A percentile compares a stretch with the other conserved stretches of the same genome.
These are phyloP conservation scores for Nesogale talazaci DNA, from an alignment of 2,113 vertebrate species.

Conservation along the genomic window DNA sequence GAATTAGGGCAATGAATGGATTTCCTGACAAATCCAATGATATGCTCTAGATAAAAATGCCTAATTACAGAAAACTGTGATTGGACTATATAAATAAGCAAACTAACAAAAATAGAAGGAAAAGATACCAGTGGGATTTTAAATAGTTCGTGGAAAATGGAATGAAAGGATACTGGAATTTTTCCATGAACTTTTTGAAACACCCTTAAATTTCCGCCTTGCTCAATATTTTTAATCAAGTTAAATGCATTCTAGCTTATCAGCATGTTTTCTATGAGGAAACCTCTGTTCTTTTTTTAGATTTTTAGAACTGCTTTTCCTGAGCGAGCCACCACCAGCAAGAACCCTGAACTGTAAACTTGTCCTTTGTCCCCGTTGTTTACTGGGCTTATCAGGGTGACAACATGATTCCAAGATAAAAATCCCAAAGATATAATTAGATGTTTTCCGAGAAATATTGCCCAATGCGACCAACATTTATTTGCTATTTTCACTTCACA, in stretches of 20 bases:
- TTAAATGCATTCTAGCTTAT: conserved; percentile 57
- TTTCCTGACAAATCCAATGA: neutral
- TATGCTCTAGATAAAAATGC: neutral
- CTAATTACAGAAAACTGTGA: conserved; percentile 51
- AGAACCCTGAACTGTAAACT: conserved; percentile 71
- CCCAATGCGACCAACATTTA: conserved; percentile 48
- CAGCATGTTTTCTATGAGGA: conserved; percentile 59
- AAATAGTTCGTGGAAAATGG: too few species aligned
- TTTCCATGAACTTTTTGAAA: neutral
- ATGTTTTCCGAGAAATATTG: conserved; percentile 65
- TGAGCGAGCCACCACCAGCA: conserved; percentile 55
- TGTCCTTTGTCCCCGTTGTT: conserved; percentile 76
- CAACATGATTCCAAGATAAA: conserved; percentile 77
- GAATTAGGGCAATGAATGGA: neutral
- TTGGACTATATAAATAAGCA: conserved; percentile 14
- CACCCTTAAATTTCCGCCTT: neutral
- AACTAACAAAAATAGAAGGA: neutral
- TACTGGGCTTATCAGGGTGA: conserved; percentile 71
- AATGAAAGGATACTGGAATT: too few species aligned
- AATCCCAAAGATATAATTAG: conserved; percentile 73
- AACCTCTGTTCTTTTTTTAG: conserved; percentile 77
- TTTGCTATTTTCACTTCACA: conserved; percentile 38
- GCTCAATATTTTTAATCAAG: conserved; percentile 50
- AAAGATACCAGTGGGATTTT: neutral
- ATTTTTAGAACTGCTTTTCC: conserved; percentile 63